Base-by-base conservation (phyloP, 2,888 invertebrate genomes). In the Cheilosia variabilis region DNA sequence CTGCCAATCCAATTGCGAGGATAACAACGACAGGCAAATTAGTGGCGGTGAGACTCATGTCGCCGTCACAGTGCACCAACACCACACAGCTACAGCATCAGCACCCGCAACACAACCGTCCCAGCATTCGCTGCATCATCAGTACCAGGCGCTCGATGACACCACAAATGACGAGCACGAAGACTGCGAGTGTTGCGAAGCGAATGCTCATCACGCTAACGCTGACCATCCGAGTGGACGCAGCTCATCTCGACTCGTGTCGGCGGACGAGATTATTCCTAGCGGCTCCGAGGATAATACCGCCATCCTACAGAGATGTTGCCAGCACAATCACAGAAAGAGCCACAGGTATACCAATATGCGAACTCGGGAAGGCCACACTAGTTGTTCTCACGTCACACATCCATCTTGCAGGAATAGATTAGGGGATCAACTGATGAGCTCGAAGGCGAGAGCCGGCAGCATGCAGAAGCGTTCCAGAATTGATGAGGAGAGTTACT, bases 41-140 rank as follows among this genome's bases (percentile, higher is more conserved):
- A 88, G 88, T 80, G 88, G 88, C 80, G 88, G 88, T 50, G 88
- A 88, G 73, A 88, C 88, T 57, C 88, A 88, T 86, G 88, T 88
- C 68, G 87, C 88, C 31, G 88, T 88, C 17, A 88, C 88, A 24
- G 88, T 88, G 72, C 88, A 89, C 76, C 87, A 87, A 76, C 89
- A 89, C 53, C 89, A 89, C 77, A 77, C 82, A 71, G 77, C 81
- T 62, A 73, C 88, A 50, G 57, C 86, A 0, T 13, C 37, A 50
- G 66, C 79, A 27, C 68, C 81, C 62, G 76, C 77, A 72, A 77
- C 81, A 37, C 86, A 86, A 50, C 55, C 72, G 57, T 80, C 86
- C 10, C 86, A 86, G 66, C 86, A 86, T 37, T 86, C 86, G 22
- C n/a, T 86, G 66, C 86, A 86, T 27, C 87, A 86, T 53, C 88